Conservation (phyloP, 2,888 invertebrate species). For the Pediacus dermestoides region DNA sequence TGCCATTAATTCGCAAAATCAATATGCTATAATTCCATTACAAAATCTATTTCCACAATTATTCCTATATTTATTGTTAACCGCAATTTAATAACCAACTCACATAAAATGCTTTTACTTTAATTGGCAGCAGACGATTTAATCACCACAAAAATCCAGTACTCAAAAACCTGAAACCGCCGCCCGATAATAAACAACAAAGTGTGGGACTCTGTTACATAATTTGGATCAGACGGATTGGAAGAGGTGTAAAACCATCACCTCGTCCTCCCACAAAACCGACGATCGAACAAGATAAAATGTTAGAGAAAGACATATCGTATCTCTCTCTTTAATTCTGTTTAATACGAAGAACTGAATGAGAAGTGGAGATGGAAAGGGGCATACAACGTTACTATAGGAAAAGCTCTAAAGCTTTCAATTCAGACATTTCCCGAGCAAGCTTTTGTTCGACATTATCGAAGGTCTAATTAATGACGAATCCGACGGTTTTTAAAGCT, state of each 20-base stretch:
- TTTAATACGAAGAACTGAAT: slow-evolving; percentile 35
- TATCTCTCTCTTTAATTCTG: slow-evolving; percentile 32
- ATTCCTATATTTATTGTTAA: no score
- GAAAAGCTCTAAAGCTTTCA: slow-evolving; percentile 32
- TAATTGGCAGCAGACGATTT: no score
- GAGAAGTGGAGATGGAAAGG: no score
- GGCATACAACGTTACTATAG: slow-evolving; percentile 19
- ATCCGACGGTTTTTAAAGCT: slow-evolving; percentile 14
- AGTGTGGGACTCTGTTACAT: no score
- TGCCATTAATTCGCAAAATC: slow-evolving; percentile 6
- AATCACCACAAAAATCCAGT: no score
- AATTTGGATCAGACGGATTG: no score
- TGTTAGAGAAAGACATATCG: no score
- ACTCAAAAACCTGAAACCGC: no score
- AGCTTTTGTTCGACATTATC: slow-evolving; percentile 31
- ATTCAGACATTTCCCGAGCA: slow-evolving; percentile 26
- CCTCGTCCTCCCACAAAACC: no score
- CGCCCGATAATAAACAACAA: no score
- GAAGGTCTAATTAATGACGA: slow-evolving; percentile 32
- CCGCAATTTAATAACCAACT: background rate
- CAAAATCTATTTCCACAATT: slow-evolving; percentile 2
- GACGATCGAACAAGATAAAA: slow-evolving; percentile 27
- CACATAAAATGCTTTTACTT: no score
- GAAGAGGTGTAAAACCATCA: no score
- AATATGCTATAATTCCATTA: slow-evolving; percentile 6